Evolutionary conservation across 2,888 invertebrate genomes (phyloP).

Genomic region (Watsonalla binaria): DNA sequence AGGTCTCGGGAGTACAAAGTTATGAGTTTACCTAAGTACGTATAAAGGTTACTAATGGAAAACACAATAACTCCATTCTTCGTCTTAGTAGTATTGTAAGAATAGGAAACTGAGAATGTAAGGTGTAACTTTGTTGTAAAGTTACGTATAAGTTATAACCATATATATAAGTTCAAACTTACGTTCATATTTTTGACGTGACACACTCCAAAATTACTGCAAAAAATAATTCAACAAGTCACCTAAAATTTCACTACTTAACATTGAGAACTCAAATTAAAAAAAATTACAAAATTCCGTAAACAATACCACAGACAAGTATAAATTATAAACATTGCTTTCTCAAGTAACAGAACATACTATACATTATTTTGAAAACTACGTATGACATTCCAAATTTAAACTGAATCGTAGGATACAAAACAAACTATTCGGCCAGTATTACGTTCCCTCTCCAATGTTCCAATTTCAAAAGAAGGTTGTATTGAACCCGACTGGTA

Average conservation of each 20-base stretch:
- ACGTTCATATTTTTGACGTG: no score
- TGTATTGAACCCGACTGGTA: background rate
- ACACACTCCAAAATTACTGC: no score
- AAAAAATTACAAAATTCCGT: no score
- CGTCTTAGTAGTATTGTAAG: constrained; percentile 2
- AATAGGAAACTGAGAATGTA: background rate
- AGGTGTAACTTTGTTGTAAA: background rate
- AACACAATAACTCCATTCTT: constrained; percentile 18
- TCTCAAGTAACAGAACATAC: no score
- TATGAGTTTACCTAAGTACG: constrained; percentile 1
- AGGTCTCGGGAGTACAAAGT: constrained; percentile 4
- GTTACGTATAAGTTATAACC: background rate
- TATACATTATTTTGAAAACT: no score
- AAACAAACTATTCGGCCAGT: background rate
- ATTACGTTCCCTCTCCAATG: background rate
- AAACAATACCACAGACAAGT: no score
- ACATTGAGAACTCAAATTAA: no score
- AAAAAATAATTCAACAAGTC: no score
- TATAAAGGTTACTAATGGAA: constrained; percentile 3
- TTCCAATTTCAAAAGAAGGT: background rate
- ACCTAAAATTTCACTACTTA: no score
- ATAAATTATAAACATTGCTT: no score
- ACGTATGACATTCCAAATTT: no score
- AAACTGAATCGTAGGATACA: background rate
- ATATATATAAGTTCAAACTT: no score